Percentiles rank a stretch among this genome's conserved stretches.
phyloP scores from a whole-genome alignment of 2,888 invertebrate genomes.

The Brenthis ino region DNA sequence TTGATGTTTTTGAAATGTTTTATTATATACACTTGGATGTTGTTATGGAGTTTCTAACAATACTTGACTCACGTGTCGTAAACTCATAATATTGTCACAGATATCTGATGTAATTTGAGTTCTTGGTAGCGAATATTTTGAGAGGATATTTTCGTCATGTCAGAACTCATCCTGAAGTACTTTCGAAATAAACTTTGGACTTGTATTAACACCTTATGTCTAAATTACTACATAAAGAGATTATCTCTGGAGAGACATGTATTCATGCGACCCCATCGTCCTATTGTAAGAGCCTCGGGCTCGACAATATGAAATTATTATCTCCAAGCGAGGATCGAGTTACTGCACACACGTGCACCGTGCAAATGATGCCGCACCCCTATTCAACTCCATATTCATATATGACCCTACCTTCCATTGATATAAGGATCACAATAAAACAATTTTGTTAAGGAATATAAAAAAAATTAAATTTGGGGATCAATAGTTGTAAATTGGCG shows the following conservation, averaged over 20 bases:
- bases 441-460: background rate
- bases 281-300: slow-evolving; percentile 41
- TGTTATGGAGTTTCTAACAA: slow-evolving; percentile 11
- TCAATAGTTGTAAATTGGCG: background rate
- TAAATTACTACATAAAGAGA: slow-evolving; percentile 36
- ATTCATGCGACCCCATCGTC: slow-evolving; percentile 48
- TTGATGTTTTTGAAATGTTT: slow-evolving; percentile 29
- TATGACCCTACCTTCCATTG: background rate
- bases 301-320: slow-evolving; percentile 60
- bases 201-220: slow-evolving; percentile 37
- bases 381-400: slow-evolving; percentile 13
- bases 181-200: slow-evolving; percentile 13
- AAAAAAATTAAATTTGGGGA: background rate
- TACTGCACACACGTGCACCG: slow-evolving; percentile 62
- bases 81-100: slow-evolving; percentile 6
- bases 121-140: background rate
- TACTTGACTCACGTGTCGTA: background rate
- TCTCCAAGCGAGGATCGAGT: slow-evolving; percentile 58
- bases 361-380: slow-evolving; percentile 43
- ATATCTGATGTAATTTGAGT: background rate
- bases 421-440: background rate
- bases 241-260: slow-evolving; percentile 40
- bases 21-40: slow-evolving; percentile 13
- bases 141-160: background rate
- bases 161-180: background rate